phyloP scores from a whole-genome alignment of 2,797 vertebrate species.

The Todus mexicanus region DNA sequence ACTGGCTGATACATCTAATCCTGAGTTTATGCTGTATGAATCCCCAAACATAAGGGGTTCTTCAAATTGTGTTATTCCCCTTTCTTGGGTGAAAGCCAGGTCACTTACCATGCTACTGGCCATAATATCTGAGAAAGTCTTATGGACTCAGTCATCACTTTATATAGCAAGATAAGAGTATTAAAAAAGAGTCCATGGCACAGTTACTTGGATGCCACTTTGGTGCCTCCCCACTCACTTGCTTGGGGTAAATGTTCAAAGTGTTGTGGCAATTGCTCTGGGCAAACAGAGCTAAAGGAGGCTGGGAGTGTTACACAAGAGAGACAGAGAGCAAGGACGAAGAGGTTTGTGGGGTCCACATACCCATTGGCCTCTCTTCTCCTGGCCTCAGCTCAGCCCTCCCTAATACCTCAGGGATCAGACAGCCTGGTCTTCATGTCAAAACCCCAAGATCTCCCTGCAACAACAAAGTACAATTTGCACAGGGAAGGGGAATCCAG shows the following conservation, averaged over 20 bases:
- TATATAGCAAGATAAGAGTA: background rate
- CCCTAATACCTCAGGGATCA: fast-evolving
- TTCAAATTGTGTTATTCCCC: background rate
- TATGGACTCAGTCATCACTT: background rate
- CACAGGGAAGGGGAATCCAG: background rate
- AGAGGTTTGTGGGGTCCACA: background rate
- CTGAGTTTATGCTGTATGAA: background rate
- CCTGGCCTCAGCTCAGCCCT: background rate
- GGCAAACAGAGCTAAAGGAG: background rate
- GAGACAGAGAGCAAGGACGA: background rate
- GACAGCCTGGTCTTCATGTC: fast-evolving
- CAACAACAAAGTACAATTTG: background rate
- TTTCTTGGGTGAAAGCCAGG: conserved; percentile 15
- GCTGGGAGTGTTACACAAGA: background rate
- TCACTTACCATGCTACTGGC: background rate
- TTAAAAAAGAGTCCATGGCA: background rate
- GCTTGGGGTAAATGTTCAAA: background rate
- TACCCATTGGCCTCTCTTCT: background rate
- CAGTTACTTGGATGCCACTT: background rate
- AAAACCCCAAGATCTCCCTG: background rate
- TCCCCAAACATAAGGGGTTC: background rate
- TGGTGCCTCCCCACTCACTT: background rate
- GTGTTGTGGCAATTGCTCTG: background rate
- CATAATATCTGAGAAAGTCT: background rate
- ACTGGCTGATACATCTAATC: conserved; percentile 11